Percentiles rank a stretch among this genome's conserved stretches.
Evolutionary conservation across 92 coral and sea anemone genomes (phyloP).

Genomic region (Pocillopora grandis): DNA sequence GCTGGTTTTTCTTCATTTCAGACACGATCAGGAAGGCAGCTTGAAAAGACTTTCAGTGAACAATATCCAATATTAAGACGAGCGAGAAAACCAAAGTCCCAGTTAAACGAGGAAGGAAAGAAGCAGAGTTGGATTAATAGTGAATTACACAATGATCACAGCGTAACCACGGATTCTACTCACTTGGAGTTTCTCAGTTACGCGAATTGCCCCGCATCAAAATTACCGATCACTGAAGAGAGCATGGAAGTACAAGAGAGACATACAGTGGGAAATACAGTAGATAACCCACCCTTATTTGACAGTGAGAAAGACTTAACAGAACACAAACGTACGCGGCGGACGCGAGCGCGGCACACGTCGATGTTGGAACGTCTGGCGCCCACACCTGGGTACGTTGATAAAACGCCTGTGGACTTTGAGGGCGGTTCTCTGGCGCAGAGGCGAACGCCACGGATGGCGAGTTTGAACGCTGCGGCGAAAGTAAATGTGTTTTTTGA

Average conservation of each 20-base stretch:
- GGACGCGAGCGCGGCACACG: conserved; percentile 64
- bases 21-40: conserved; percentile 75
- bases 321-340: conserved; percentile 62
- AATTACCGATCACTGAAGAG: background rate
- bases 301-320: conserved; percentile 38
- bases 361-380: conserved; percentile 91
- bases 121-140: conserved; percentile 7
- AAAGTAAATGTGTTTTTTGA: conserved; percentile 93
- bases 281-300: conserved; percentile 18
- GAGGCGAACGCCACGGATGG: conserved; percentile 92
- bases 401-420: conserved; percentile 76
- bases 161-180: conserved; percentile 3
- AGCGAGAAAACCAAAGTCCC: background rate
- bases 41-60: conserved; percentile 21
- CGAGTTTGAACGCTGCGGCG: conserved; percentile 98
- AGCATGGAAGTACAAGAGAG: conserved; percentile 54
- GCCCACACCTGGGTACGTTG: conserved; percentile 98
- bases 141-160: background rate
- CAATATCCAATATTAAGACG: conserved; percentile 7
- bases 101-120: background rate
- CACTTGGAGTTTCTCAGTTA: background rate
- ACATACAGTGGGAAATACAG: conserved; percentile 12
- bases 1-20: conserved; percentile 30
- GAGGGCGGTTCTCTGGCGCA: conserved; percentile 79
- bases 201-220: background rate